Base-by-base conservation (phyloP, 1,140 invertebrate species). In the Hormaphis cornu region DNA sequence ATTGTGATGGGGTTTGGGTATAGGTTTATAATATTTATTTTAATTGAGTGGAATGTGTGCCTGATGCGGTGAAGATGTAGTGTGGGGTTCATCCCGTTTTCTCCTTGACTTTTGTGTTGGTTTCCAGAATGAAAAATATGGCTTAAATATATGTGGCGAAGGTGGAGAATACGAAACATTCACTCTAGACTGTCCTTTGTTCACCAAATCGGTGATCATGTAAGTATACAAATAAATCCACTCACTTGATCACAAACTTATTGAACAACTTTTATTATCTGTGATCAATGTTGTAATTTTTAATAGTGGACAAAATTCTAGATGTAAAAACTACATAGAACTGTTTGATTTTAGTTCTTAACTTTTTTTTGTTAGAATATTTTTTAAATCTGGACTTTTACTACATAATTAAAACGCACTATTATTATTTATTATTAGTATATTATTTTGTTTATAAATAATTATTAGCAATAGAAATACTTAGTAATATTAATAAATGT, bases 131-230 rank as follows among this genome's bases (percentile, higher is more conserved):
- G 87, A 90, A 80, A 94, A 96, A 79, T 99, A 94, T 82, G 93
- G 94, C 20, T 80, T 98, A 70, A 97, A 98, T 83, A 86, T 98
- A 50, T 99, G 97, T 82, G 97, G 97, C 46, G 97, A 99, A 83
- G 97, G 97, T 44, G 97, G 97, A 53, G 97, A 99, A 80, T 99
- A 97, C 80, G 97, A 99, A 82, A 96, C 95, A 33, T 93, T 98
- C 77, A 97, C 95, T 14, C 81, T 97, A 69, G 93, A 98, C 81
- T 98, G 95, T 81, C 95, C 96, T 20, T 80, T 99, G 48, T 98
- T 97, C 79, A 88, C 85, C 75, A 94, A 93, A 78, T 84, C 85
- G 76, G 88, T 98, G 79, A 82, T 91, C 71, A 85, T 97, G 91
- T 95, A 83, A 89, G 90, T 88, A 77, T 74, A 59, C 74, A 74